Base-by-base conservation (phyloP, 2,797 vertebrate genomes). In the Alectoris magna region DNA sequence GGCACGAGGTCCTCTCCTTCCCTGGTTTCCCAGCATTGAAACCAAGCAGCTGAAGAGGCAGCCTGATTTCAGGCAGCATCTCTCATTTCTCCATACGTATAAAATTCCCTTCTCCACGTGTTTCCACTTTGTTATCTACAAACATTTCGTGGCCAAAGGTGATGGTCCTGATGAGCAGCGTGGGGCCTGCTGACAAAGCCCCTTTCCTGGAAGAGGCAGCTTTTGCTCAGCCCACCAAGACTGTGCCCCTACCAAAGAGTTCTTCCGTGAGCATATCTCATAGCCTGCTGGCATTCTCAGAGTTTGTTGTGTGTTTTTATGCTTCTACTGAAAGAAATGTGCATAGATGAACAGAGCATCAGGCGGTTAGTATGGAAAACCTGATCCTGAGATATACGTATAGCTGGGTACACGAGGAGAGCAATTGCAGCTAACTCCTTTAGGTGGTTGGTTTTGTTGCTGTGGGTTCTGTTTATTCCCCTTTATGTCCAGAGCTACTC, bases 171-270 rank as follows among this genome's bases (percentile, higher is more conserved):
- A 6, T 49, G 24, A 43, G 22, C 27, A 5, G 10, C 0, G 0
- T 29, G 82, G 49, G 70, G 79, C 62, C 49, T 66, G 10, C 64
- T 81, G 7, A 6, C 41, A 5, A 31, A 48, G 16, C 55, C 24
- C 72, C 72, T 79, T 77, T 68, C 69, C 27, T 48, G 72, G 84
- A 10, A 21, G 34, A 49, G 22, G 84, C 10, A 68, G 68, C 79
- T 79, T 94, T 94, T 94, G 89, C 84, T 94, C 94, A 84, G 64
- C 11, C 74, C 78, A 43, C 46, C 75, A 79, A 78, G 48, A 46
- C 85, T 49, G 11, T 39, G 10, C 8, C 3, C n/a, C 43, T 72
- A 11, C 93, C 36, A 7, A 8, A 10, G 91, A 84, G 64, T 81
- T 36, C 81, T 67, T 67, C 34, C 21, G 17, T 15, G 73, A 9